These are phyloP conservation scores for Misgurnus mizolepis DNA, from an alignment of 2,113 vertebrate species.

Conservation along the genomic window DNA sequence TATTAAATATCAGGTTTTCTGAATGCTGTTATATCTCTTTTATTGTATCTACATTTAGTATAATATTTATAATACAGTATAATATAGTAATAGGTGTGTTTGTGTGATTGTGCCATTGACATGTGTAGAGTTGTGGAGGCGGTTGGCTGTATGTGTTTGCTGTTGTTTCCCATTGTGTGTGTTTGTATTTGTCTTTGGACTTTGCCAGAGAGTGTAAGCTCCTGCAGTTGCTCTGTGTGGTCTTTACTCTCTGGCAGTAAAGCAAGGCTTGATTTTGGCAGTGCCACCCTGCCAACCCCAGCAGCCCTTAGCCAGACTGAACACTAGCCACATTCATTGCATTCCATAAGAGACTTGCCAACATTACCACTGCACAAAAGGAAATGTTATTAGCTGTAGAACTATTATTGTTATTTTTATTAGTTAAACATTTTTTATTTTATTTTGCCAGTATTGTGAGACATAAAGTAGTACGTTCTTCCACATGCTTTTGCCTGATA, in stretches of 20 bases:
- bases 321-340: slow-evolving; percentile 28
- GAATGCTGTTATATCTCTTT: too few species aligned
- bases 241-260: slow-evolving; percentile 24
- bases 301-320: slow-evolving; percentile 23
- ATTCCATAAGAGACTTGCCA: slow-evolving; percentile 33
- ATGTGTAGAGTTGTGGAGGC: background rate
- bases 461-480: too few species aligned
- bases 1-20: too few species aligned
- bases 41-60: too few species aligned
- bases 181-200: slow-evolving; percentile 22
- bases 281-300: slow-evolving; percentile 15
- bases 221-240: slow-evolving; percentile 29
- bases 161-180: slow-evolving; percentile 13
- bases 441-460: too few species aligned
- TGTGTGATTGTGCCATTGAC: background rate
- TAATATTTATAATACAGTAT: too few species aligned
- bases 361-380: background rate
- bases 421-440: too few species aligned
- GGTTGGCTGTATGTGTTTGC: background rate
- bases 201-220: slow-evolving; percentile 33
- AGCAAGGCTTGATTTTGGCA: slow-evolving; percentile 26
- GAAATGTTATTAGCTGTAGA: background rate
- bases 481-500: too few species aligned
- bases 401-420: too few species aligned
- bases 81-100: background rate